phyloP scores from a whole-genome alignment of 2,888 invertebrate genomes.

The Abscondita cerata region DNA sequence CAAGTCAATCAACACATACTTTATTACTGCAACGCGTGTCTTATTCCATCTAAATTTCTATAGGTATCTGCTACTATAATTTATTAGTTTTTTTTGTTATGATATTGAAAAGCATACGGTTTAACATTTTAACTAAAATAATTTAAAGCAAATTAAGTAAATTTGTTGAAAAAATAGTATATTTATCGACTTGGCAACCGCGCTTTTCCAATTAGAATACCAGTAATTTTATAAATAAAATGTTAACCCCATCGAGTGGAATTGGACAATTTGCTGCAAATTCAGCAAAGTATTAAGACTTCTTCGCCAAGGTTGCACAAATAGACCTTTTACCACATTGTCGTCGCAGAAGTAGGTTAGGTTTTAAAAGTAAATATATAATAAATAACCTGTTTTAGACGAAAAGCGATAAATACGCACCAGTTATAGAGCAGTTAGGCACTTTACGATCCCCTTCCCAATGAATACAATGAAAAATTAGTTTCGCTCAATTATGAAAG shows the following conservation, averaged over 20 bases:
- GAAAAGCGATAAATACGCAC: conserved; percentile 62
- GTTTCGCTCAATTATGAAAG: conserved; percentile 90
- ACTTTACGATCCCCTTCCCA: conserved; percentile 88
- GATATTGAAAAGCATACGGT: no score
- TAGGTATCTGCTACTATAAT: no score
- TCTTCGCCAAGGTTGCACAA: conserved; percentile 86
- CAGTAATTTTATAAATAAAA: conserved; percentile 38
- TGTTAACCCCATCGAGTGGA: conserved; percentile 76
- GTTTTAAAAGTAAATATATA: not conserved
- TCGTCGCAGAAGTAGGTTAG: conserved; percentile 78
- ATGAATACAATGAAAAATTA: conserved; percentile 85
- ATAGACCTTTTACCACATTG: conserved; percentile 95
- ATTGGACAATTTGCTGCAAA: conserved; percentile 66
- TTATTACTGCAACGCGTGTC: no score
- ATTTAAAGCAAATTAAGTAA: no score
- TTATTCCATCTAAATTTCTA: no score
- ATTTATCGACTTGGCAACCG: no score
- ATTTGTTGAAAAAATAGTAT: no score
- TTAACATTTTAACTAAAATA: no score
- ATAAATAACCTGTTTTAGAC: conserved; percentile 14
- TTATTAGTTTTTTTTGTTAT: no score
- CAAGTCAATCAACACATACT: no score
- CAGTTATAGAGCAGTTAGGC: conserved; percentile 90
- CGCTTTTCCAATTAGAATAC: not conserved
- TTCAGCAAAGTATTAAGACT: conserved; percentile 77